Conservation (phyloP, 1,140 invertebrate species). For the Drosophila biarmipes region DNA sequence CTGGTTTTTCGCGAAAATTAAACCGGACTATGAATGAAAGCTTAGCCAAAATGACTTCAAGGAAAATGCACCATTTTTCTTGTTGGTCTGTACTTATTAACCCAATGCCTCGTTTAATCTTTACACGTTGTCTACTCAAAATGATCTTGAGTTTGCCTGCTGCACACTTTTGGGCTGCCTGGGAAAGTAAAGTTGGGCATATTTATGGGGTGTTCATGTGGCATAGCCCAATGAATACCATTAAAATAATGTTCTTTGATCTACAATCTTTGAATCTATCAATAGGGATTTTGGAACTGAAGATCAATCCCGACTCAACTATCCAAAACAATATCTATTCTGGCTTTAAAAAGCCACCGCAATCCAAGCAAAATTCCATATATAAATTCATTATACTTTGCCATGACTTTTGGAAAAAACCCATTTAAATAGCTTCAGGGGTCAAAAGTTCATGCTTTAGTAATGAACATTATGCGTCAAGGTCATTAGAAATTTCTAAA, state of each 20-base stretch:
- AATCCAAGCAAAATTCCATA: too few species aligned
- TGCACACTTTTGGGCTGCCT: constrained; percentile 27
- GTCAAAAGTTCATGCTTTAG: too few species aligned
- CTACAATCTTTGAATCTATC: too few species aligned
- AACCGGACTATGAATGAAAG: constrained; percentile 3
- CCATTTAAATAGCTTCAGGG: too few species aligned
- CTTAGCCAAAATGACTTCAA: neutral
- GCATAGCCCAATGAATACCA: too few species aligned
- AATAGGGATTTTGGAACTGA: too few species aligned
- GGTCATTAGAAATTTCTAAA: neutral
- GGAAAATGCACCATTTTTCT: neutral
- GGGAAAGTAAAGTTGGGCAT: neutral
- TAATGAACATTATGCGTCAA: neutral
- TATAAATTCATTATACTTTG: too few species aligned
- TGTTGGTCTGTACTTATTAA: neutral
- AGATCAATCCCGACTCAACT: too few species aligned
- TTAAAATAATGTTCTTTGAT: neutral
- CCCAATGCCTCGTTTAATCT: neutral
- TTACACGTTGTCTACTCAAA: constrained; percentile 9
- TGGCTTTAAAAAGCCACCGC: too few species aligned
- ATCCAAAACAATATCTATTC: too few species aligned
- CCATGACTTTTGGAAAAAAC: too few species aligned
- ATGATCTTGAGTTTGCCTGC: neutral
- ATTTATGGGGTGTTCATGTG: neutral
- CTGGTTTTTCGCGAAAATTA: constrained; percentile 1